Percentiles rank a stretch among this genome's conserved stretches.
Conservation (phyloP, 2,113 vertebrate species). For the Menura novaehollandiae region DNA sequence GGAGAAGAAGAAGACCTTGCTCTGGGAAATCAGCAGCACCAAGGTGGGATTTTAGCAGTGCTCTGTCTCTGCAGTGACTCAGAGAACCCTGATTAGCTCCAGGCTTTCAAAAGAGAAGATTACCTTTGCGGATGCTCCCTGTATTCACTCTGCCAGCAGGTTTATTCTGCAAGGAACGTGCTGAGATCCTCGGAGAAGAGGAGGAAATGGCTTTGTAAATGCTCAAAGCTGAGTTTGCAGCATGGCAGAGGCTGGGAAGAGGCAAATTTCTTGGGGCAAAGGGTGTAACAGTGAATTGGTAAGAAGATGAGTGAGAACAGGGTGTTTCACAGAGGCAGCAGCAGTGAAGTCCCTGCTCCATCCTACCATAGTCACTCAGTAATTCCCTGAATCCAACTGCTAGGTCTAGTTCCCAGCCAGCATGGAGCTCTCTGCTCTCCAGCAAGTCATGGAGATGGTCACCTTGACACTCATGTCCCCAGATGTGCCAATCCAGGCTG, state of each 20-base stretch:
- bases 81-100: neutral
- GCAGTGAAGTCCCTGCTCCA: neutral
- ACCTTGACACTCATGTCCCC: neutral
- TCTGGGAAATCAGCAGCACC: neutral
- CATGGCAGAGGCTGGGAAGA: neutral
- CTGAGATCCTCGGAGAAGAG: neutral
- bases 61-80: neutral
- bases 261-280: neutral
- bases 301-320: neutral
- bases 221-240: neutral
- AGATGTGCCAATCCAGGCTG: neutral
- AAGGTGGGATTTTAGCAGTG: neutral
- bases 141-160: neutral
- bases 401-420: neutral
- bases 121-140: neutral
- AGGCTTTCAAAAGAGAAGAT: neutral
- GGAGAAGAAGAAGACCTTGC: neutral
- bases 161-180: neutral
- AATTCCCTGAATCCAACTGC: neutral
- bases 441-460: neutral
- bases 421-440: neutral
- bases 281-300: rapidly evolving
- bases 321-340: neutral
- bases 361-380: neutral
- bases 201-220: neutral